phyloP scores from a whole-genome alignment of 2,888 invertebrate genomes.

The Scrobipalpa atriplicella region DNA sequence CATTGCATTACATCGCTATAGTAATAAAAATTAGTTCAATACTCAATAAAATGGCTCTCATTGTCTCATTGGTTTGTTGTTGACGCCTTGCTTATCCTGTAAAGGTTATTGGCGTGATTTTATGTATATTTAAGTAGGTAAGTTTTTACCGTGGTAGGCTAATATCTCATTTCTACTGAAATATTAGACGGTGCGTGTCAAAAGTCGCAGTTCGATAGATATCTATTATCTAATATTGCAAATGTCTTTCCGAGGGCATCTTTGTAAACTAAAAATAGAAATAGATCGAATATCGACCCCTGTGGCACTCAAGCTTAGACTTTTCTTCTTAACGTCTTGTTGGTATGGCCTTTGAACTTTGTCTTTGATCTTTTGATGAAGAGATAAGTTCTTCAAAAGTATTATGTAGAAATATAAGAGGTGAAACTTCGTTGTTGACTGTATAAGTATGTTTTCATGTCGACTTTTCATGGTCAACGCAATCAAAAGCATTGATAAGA shows the following conservation, averaged over 20 bases:
- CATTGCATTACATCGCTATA: no score
- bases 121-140: no score
- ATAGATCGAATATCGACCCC: neutral
- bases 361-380: neutral
- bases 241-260: neutral
- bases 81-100: no score
- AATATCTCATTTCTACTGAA: no score
- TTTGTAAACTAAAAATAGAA: conserved; percentile 4
- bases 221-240: neutral
- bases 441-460: neutral
- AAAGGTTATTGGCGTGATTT: no score
- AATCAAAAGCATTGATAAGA: neutral
- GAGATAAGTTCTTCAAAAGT: neutral
- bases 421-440: neutral
- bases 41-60: no score
- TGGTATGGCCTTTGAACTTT: neutral
- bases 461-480: neutral
- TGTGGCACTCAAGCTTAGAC: neutral
- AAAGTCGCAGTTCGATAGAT: no score
- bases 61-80: no score
- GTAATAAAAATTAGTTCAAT: no score
- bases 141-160: no score
- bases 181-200: no score
- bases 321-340: neutral
- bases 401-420: neutral